These are phyloP conservation scores for Agrotis segetum DNA, from an alignment of 2,888 invertebrate genomes.

Conservation along the genomic window DNA sequence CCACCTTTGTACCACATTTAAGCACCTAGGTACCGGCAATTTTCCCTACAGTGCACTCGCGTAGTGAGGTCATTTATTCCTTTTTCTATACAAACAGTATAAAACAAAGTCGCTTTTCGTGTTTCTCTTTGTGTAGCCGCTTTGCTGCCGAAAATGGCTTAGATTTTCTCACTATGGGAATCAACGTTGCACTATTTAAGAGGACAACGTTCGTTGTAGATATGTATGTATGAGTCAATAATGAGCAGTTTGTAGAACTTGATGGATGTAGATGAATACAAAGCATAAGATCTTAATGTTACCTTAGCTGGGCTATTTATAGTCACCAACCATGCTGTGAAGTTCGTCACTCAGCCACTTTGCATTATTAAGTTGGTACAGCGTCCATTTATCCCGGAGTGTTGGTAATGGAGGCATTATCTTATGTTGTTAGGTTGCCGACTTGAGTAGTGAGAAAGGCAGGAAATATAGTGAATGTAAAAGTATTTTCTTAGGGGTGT, in stretches of 20 bases:
- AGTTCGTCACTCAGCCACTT: conserved; percentile 47
- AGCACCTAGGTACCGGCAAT: conserved; percentile 2
- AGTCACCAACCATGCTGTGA: neutral
- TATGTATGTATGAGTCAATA: neutral
- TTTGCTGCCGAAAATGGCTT: neutral
- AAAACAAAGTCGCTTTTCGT: neutral
- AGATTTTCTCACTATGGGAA: too few relatives aligned
- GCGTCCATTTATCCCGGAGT: conserved; percentile 37
- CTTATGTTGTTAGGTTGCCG: conserved; percentile 22
- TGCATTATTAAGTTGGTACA: conserved; percentile 57
- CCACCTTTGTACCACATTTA: conserved; percentile 6
- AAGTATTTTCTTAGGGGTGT: neutral
- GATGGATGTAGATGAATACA: neutral
- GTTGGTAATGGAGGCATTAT: conserved; percentile 55
- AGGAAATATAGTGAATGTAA: conserved; percentile 1
- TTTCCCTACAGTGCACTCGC: neutral
- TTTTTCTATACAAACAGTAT: neutral
- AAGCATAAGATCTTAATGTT: too few relatives aligned
- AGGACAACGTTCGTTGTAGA: too few relatives aligned
- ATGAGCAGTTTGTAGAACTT: neutral
- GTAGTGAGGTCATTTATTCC: conserved; percentile 21
- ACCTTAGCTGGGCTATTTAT: neutral
- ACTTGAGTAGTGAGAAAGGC: neutral
- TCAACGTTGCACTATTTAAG: neutral
- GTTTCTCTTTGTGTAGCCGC: neutral